A percentile compares a stretch with the other conserved stretches of the same genome.
Evolutionary conservation across 2,888 invertebrate genomes (phyloP).

Genomic region (Homarus gammarus): DNA sequence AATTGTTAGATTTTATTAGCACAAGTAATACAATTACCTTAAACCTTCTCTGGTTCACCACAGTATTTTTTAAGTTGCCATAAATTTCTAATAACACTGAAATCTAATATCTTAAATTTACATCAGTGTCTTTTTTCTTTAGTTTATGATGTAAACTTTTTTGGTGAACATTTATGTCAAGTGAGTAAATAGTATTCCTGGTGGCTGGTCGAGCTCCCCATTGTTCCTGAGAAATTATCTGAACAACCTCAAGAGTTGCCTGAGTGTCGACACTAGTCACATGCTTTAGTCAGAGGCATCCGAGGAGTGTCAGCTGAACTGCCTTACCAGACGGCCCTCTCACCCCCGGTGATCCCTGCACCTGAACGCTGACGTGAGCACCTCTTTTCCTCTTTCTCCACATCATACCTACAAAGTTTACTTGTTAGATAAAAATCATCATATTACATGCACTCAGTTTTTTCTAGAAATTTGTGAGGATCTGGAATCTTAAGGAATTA

Average conservation of each 20-base stretch:
- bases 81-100: too few relatives aligned
- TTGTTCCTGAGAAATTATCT: neutral
- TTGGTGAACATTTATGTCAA: neutral
- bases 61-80: too few relatives aligned
- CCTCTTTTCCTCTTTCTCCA: neutral
- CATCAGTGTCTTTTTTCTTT: neutral
- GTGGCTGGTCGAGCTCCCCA: neutral
- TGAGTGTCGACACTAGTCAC: neutral
- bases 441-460: neutral
- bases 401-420: constrained; percentile 5
- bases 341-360: constrained; percentile 6
- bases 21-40: too few relatives aligned
- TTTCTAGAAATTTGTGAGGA: neutral
- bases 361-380: neutral
- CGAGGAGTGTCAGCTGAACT: neutral
- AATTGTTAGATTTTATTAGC: too few relatives aligned
- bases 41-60: too few relatives aligned
- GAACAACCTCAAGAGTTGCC: neutral
- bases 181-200: neutral
- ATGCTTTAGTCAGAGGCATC: neutral
- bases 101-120: neutral
- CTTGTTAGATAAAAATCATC: neutral
- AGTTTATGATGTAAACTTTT: neutral
- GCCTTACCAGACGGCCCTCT: neutral
- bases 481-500: neutral